Evolutionary conservation across 1,140 invertebrate genomes (phyloP), one percentile per base, ranked within the genome.

Genomic region (Lordiphosa clarofinis): DNA sequence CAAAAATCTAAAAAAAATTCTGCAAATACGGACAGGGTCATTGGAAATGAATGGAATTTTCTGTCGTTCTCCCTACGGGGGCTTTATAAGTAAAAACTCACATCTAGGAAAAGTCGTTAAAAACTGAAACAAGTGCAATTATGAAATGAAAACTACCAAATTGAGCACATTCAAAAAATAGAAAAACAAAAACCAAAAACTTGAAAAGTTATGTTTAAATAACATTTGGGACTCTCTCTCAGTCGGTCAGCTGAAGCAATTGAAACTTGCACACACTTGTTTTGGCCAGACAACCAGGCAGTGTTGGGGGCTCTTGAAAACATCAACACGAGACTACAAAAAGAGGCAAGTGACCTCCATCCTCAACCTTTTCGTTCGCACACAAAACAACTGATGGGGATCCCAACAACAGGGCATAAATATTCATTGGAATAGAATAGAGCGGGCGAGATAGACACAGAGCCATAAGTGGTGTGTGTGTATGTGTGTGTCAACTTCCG

Each of bases 181-280:
- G 2, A 39, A 11, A 39, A 11, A 4, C 0, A 39, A 11, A n/a
- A 11, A 19, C 19, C 19, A 19, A 13, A 11, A 28, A 21, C 11
- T 49, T 39, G 12, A 36, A 68, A 68, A 49, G 56, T 55, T 52
- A 52, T 54, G 69, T 75, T 61, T 56, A 65, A 70, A 65, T 56
- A 48, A 61, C 48, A 65, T 71, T 52, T 62, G 36, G 54, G 55
- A 43, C 53, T 48, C 28, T 13, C 28, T 13, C 62, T 38, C 50
- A 56, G 24, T 43, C 46, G 11, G 42, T 15, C 15, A 56, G 40
- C 40, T 43, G 48, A 36, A 58, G 31, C 75, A 63, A 68, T 84
- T 76, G 55, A 82, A 81, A 82, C 49, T 81, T 69, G 69, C 56
- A 62, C 69, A 73, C 78, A 73, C 78, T 82, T 82, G 68, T 84